A percentile compares a stretch with the other conserved stretches of the same genome.
phyloP scores from a whole-genome alignment of 2,113 vertebrate genomes.

The Chascanopsetta lugubris region DNA sequence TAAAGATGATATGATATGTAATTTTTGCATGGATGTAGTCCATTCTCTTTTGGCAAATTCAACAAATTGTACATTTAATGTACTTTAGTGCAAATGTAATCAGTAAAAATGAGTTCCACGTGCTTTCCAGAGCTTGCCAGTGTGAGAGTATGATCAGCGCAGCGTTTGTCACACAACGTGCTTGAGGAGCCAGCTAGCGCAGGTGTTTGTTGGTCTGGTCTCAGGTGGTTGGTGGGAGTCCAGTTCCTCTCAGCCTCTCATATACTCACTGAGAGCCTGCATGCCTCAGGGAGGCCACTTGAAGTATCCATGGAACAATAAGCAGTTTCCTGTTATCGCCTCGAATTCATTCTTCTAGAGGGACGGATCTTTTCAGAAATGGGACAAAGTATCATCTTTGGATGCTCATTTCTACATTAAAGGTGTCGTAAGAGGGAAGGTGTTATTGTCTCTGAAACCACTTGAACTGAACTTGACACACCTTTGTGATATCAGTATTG shows the following conservation, averaged over 20 bases:
- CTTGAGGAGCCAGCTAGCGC: slow-evolving; percentile 21
- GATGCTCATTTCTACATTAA: slow-evolving; percentile 5
- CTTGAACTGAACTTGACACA: background rate
- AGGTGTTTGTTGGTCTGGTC: slow-evolving; percentile 37
- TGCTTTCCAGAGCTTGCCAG: slow-evolving; percentile 10
- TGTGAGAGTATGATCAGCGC: slow-evolving; percentile 18
- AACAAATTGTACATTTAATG: too few species aligned
- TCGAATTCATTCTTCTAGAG: slow-evolving; percentile 32
- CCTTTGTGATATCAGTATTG: slow-evolving; percentile 11
- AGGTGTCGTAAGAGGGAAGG: slow-evolving; percentile 10
- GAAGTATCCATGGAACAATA: slow-evolving; percentile 36
- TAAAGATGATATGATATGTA: too few species aligned
- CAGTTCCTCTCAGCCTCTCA: slow-evolving; percentile 49
- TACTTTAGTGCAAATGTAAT: too few species aligned
- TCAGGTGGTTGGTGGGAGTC: slow-evolving; percentile 68
- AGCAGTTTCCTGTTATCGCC: slow-evolving; percentile 35
- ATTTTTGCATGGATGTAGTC: too few species aligned
- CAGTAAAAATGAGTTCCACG: slow-evolving; percentile 39
- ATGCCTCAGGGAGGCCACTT: slow-evolving; percentile 27
- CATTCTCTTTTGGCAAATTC: too few species aligned
- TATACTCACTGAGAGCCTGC: slow-evolving; percentile 23
- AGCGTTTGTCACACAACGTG: slow-evolving; percentile 7
- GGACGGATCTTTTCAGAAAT: slow-evolving; percentile 21
- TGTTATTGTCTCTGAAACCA: background rate
- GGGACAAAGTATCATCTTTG: slow-evolving; percentile 7